Percentiles rank a stretch among this genome's conserved stretches.
Conservation (phyloP, 1,140 invertebrate species). For the Acyrthosiphon pisum region DNA sequence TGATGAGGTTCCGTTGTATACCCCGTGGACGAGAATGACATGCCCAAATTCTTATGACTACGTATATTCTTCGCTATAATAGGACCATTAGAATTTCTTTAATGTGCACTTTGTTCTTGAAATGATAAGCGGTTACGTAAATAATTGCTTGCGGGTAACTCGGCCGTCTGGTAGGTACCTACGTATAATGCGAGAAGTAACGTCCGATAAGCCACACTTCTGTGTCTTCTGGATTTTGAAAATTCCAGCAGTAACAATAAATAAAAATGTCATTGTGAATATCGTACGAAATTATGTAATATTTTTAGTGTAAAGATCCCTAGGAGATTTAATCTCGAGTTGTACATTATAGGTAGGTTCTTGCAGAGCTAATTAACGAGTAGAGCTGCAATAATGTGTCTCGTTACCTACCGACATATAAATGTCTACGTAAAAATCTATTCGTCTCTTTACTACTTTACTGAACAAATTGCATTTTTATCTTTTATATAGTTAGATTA, state of each 20-base stretch:
- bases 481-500: too few relatives aligned
- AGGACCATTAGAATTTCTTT: slow-evolving; percentile 30
- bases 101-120: slow-evolving; percentile 36
- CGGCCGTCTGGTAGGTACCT: too few relatives aligned
- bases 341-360: neutral
- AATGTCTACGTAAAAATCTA: too few relatives aligned
- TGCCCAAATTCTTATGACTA: neutral
- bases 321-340: neutral
- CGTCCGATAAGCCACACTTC: neutral
- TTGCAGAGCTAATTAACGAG: too few relatives aligned
- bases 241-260: neutral
- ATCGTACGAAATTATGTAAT: neutral
- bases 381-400: too few relatives aligned
- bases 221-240: neutral
- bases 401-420: too few relatives aligned
- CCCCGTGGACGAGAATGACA: slow-evolving; percentile 15
- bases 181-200: neutral
- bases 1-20: neutral
- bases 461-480: too few relatives aligned
- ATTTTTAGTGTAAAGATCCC: neutral
- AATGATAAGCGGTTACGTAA: slow-evolving; percentile 13
- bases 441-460: too few relatives aligned
- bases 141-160: neutral
- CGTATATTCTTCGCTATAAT: neutral
- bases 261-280: neutral